Conservation (phyloP, 2,888 invertebrate species). For the Ephialtes manifestator region DNA sequence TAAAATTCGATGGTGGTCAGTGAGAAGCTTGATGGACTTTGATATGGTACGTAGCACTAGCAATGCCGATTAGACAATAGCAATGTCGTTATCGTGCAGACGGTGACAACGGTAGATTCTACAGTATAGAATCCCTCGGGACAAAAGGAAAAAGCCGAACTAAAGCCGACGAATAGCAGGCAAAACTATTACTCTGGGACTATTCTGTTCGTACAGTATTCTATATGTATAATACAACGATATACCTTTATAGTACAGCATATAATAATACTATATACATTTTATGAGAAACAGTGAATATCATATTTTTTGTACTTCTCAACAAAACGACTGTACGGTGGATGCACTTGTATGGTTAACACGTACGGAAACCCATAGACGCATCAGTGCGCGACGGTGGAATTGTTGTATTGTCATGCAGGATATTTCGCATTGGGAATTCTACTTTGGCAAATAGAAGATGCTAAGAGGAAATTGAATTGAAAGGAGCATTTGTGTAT, state of each 20-base stretch:
- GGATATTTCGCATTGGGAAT: slow-evolving; percentile 1
- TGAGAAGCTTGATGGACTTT: slow-evolving; percentile 19
- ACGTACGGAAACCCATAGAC: neutral
- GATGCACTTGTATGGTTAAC: neutral
- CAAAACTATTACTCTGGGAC: slow-evolving; percentile 44
- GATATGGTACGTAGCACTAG: neutral
- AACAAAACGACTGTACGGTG: neutral
- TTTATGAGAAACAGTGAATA: slow-evolving; percentile 47
- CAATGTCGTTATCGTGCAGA: slow-evolving; percentile 16
- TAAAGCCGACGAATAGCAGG: slow-evolving; percentile 3
- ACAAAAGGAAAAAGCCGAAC: slow-evolving; percentile 14
- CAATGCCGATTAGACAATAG: slow-evolving; percentile 22
- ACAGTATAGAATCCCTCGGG: neutral
- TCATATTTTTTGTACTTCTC: slow-evolving; percentile 16
- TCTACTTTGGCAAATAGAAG: slow-evolving; percentile 8
- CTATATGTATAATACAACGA: neutral
- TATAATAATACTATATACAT: slow-evolving; percentile 38
- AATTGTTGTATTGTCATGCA: neutral
- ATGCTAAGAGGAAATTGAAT: slow-evolving; percentile 1
- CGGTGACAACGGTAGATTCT: neutral
- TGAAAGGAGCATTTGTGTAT: neutral
- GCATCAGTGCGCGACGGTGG: neutral
- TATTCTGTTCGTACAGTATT: slow-evolving; percentile 10
- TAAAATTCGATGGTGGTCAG: slow-evolving; percentile 59
- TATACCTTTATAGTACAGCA: slow-evolving; percentile 10